Conservation (phyloP, 2,888 invertebrate species). For the Eupeodes latifasciatus region DNA sequence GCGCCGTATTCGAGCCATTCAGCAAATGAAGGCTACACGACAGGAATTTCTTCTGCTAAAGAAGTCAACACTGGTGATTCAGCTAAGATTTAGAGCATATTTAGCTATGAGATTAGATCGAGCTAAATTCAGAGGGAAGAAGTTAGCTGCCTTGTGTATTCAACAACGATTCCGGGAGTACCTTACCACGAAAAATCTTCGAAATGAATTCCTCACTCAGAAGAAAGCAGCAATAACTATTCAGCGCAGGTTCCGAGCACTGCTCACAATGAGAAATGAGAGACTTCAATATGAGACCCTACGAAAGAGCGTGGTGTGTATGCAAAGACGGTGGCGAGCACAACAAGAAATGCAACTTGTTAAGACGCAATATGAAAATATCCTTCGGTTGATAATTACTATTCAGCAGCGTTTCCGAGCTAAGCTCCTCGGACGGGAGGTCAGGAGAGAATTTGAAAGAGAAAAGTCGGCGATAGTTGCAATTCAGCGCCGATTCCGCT, state of each 20-base stretch:
- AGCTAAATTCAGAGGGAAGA: constrained; percentile 80
- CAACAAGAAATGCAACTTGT: constrained; percentile 63
- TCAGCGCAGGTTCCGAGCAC: constrained; percentile 79
- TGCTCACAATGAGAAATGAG: constrained; percentile 72
- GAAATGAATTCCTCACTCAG: constrained; percentile 55
- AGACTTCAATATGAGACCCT: constrained; percentile 77
- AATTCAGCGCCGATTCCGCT: constrained; percentile 79
- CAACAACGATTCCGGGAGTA: constrained; percentile 83
- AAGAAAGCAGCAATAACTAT: constrained; percentile 67
- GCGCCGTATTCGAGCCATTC: constrained; percentile 80
- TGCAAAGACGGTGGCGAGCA: constrained; percentile 85
- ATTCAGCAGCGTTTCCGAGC: constrained; percentile 81
- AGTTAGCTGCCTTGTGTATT: constrained; percentile 80
- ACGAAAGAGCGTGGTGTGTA: constrained; percentile 77
- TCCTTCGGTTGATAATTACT: constrained; percentile 74
- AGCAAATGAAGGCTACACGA: constrained; percentile 77
- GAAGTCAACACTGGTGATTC: constrained; percentile 80
- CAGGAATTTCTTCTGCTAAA: constrained; percentile 78
- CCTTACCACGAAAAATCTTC: constrained; percentile 75
- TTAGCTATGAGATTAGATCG: constrained; percentile 80
- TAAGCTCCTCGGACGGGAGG: constrained; percentile 77
- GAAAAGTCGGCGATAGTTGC: constrained; percentile 77
- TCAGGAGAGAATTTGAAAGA: constrained; percentile 76
- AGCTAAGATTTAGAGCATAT: constrained; percentile 79
- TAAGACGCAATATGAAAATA: constrained; percentile 77